Percentiles rank a stretch among this genome's conserved stretches.
These are phyloP conservation scores for Dryococelus australis DNA, from an alignment of 2,888 invertebrate genomes.

Conservation along the genomic window DNA sequence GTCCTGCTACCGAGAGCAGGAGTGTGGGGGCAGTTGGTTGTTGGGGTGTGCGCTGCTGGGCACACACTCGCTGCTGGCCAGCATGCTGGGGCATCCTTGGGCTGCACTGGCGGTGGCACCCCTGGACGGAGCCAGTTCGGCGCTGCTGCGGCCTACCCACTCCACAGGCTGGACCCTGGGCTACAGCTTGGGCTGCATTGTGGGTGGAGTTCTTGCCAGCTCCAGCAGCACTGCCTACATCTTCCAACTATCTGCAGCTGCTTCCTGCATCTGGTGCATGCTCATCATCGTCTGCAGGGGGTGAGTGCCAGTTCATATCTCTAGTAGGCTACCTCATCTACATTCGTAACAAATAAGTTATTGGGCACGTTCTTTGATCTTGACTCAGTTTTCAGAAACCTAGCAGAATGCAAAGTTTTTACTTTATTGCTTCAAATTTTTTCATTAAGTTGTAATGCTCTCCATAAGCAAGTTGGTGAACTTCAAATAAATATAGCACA, in stretches of 20 bases:
- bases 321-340: too few species aligned
- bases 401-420: too few species aligned
- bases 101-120: slow-evolving; percentile 31
- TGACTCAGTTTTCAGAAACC: too few species aligned
- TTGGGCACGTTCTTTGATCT: too few species aligned
- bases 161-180: slow-evolving; percentile 36
- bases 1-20: not conserved
- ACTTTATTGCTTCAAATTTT: too few species aligned
- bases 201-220: slow-evolving; percentile 35
- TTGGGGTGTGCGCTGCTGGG: not conserved
- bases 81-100: slow-evolving; percentile 35
- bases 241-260: slow-evolving; percentile 36
- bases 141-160: slow-evolving; percentile 21
- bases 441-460: too few species aligned
- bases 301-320: slow-evolving; percentile 23
- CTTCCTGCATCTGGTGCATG: slow-evolving; percentile 3
- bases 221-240: slow-evolving; percentile 31
- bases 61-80: slow-evolving; percentile 30
- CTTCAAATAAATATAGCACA: too few species aligned
- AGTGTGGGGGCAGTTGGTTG: not conserved
- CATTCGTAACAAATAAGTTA: too few species aligned
- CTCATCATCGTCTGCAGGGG: not conserved
- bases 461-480: too few species aligned
- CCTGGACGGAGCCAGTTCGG: slow-evolving; percentile 35
- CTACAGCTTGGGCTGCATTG: slow-evolving; percentile 40